These are phyloP conservation scores for Thalassarche chlororhynchos DNA, from an alignment of 2,113 vertebrate genomes.

Conservation along the genomic window DNA sequence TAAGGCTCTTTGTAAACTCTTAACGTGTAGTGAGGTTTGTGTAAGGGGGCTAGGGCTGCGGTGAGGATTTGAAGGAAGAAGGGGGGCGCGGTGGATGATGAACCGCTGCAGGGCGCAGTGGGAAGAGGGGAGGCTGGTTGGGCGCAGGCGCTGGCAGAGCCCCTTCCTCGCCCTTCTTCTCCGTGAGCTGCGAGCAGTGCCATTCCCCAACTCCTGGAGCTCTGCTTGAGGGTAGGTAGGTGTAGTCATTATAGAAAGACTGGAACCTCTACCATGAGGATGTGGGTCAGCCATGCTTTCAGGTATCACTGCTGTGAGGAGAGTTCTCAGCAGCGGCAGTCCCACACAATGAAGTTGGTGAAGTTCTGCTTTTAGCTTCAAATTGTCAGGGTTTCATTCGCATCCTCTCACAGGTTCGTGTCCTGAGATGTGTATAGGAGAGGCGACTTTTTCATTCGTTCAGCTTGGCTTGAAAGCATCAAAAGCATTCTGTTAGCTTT, in stretches of 20 bases:
- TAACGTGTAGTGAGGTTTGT: neutral
- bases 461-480: neutral
- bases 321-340: neutral
- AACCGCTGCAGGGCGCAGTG: neutral
- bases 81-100: neutral
- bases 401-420: no score
- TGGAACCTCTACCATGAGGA: neutral
- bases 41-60: neutral
- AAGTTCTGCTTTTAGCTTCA: neutral
- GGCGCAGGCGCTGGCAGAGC: neutral
- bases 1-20: no score
- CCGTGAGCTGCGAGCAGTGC: fast-evolving
- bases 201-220: neutral
- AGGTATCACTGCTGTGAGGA: fast-evolving
- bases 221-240: neutral
- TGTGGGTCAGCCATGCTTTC: neutral
- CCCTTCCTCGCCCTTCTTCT: neutral
- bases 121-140: neutral
- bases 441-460: fast-evolving
- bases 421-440: neutral
- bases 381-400: neutral
- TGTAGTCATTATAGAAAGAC: neutral
- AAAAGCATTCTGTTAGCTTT: neutral
- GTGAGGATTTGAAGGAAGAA: neutral
- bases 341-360: neutral